Evolutionary conservation across 2,888 invertebrate species (phyloP).

Genomic region (Ischnus inquisitorius): DNA sequence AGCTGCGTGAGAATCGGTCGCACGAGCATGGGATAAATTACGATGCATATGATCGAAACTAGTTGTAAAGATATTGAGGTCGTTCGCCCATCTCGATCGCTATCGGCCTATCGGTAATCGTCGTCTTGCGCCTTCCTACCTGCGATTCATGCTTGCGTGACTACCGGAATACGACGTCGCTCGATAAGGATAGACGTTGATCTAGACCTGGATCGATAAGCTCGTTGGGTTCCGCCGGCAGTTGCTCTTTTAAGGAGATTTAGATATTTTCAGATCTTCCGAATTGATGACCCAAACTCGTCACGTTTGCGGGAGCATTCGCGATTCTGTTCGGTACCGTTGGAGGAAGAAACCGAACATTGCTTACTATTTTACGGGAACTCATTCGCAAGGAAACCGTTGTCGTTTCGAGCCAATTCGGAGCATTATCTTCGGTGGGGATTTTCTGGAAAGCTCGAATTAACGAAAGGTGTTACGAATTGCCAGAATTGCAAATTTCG

Average conservation of each 20-base stretch:
- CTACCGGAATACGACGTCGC: constrained; percentile 7
- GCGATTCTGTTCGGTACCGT: background rate
- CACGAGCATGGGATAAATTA: constrained; percentile 33
- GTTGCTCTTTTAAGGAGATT: background rate
- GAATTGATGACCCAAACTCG: background rate
- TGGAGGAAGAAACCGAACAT: background rate
- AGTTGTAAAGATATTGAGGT: constrained; percentile 21
- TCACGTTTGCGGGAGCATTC: background rate
- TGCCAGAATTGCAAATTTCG: too few species aligned
- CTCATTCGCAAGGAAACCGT: background rate
- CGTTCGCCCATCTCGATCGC: constrained; percentile 49
- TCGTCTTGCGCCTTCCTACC: constrained; percentile 57
- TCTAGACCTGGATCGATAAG: constrained; percentile 36
- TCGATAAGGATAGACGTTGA: constrained; percentile 17
- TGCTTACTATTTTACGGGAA: background rate
- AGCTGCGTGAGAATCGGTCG: constrained; percentile 72
- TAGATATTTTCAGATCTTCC: background rate
- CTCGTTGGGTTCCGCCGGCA: constrained; percentile 28
- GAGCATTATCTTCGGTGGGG: too few species aligned
- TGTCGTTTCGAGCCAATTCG: too few species aligned
- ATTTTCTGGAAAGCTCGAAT: too few species aligned
- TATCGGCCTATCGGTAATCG: constrained; percentile 69
- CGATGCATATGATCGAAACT: constrained; percentile 1
- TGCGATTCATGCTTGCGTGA: constrained; percentile 4
- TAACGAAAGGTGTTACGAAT: too few species aligned